Percentiles rank a stretch among this genome's conserved stretches.
phyloP scores from a whole-genome alignment of 1,140 invertebrate species.

The Panagrolaimus sp. region DNA sequence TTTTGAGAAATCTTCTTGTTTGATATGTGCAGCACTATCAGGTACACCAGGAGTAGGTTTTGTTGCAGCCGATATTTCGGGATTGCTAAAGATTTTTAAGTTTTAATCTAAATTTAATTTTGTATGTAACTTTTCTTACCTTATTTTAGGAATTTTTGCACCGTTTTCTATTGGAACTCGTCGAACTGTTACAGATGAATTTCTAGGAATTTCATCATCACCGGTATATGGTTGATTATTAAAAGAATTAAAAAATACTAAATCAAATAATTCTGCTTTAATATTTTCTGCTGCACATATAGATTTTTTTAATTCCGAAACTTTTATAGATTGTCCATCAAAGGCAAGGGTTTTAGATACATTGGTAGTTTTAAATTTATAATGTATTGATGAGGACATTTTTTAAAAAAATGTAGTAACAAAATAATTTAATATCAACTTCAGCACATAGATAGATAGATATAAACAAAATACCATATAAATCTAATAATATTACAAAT shows the following conservation, averaged over 20 bases:
- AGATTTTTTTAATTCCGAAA: neutral
- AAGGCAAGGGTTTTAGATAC: neutral
- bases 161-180: neutral
- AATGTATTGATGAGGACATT: neutral
- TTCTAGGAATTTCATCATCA: neutral
- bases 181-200: neutral
- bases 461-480: no score
- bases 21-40: neutral
- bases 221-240: neutral
- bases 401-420: neutral
- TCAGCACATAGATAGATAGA: no score
- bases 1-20: neutral
- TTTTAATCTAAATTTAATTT: neutral
- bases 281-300: neutral
- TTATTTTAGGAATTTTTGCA: neutral
- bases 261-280: neutral
- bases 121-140: neutral
- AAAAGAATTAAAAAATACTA: neutral
- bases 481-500: no score
- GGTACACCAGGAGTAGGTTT: neutral
- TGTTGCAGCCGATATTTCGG: neutral
- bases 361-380: neutral
- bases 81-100: neutral
- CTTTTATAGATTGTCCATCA: neutral
- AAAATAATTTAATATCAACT: no score